Percentiles rank a stretch among this genome's conserved stretches.
These are phyloP conservation scores for Olivierus martensii DNA, from an alignment of 1,140 invertebrate genomes.

Conservation along the genomic window DNA sequence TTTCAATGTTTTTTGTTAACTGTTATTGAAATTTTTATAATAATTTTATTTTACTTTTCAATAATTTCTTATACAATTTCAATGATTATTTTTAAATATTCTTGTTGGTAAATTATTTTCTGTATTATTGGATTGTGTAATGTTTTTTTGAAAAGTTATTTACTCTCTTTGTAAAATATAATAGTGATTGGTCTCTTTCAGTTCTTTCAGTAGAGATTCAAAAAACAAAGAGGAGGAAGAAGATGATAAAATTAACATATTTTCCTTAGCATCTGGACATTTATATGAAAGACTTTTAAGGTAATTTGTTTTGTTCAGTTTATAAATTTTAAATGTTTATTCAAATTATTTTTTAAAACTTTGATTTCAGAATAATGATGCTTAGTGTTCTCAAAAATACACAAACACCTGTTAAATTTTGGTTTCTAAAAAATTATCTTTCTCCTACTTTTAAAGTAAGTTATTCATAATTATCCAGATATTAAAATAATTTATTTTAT, in stretches of 20 bases:
- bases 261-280: conserved; percentile 97
- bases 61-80: too few relatives aligned
- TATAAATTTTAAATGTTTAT: background rate
- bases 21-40: too few relatives aligned
- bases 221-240: conserved; percentile 46
- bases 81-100: too few relatives aligned
- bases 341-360: conserved; percentile 1
- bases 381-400: conserved; percentile 90
- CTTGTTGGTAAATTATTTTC: too few relatives aligned
- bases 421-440: conserved; percentile 99
- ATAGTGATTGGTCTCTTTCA: conserved; percentile 17
- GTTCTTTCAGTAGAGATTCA: conserved; percentile 45
- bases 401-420: conserved; percentile 96
- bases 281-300: conserved; percentile 89
- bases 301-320: background rate
- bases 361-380: conserved; percentile 78
- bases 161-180: too few relatives aligned
- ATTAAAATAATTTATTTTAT: background rate
- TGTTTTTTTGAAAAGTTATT: too few relatives aligned
- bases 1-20: too few relatives aligned
- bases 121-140: too few relatives aligned
- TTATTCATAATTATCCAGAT: conserved; percentile 4
- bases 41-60: too few relatives aligned
- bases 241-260: conserved; percentile 91
- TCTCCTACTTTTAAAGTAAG: conserved; percentile 86